A percentile compares a stretch with the other conserved stretches of the same genome.
phyloP scores from a whole-genome alignment of 2,888 invertebrate genomes.

The Creontiades dilutus region DNA sequence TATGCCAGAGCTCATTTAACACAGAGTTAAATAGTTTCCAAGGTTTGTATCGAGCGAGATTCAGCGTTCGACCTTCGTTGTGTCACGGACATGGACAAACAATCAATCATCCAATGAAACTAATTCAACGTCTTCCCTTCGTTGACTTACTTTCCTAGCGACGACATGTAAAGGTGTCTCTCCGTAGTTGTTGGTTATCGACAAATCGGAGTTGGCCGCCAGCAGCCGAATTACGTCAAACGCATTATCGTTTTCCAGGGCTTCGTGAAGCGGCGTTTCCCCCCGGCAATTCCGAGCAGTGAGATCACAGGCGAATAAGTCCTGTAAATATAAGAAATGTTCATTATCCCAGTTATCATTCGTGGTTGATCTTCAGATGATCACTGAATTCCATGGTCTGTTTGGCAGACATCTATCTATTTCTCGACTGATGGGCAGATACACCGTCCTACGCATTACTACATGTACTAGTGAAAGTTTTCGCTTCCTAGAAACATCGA shows the following conservation, averaged over 20 bases:
- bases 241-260: conserved; percentile 73
- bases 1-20: too few relatives aligned
- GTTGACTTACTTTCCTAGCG: conserved; percentile 76
- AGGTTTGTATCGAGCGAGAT: too few relatives aligned
- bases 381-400: neutral
- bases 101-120: too few relatives aligned
- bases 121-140: too few relatives aligned
- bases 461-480: too few relatives aligned
- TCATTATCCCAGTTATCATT: neutral
- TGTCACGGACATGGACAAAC: too few relatives aligned
- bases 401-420: too few relatives aligned
- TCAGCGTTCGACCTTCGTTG: too few relatives aligned
- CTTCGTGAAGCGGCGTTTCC: conserved; percentile 77
- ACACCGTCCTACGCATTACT: too few relatives aligned
- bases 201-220: conserved; percentile 74
- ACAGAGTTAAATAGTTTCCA: too few relatives aligned
- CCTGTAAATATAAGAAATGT: conserved; percentile 75
- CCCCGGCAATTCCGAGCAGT: conserved; percentile 78
- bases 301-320: conserved; percentile 78
- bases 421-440: too few relatives aligned
- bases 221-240: conserved; percentile 74
- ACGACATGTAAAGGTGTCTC: conserved; percentile 78
- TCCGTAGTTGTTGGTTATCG: conserved; percentile 77
- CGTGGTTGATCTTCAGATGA: neutral
- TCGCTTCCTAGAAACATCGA: too few relatives aligned